Conservation (phyloP, 2,888 invertebrate genomes). For the Zaprionus obscuricornis region DNA sequence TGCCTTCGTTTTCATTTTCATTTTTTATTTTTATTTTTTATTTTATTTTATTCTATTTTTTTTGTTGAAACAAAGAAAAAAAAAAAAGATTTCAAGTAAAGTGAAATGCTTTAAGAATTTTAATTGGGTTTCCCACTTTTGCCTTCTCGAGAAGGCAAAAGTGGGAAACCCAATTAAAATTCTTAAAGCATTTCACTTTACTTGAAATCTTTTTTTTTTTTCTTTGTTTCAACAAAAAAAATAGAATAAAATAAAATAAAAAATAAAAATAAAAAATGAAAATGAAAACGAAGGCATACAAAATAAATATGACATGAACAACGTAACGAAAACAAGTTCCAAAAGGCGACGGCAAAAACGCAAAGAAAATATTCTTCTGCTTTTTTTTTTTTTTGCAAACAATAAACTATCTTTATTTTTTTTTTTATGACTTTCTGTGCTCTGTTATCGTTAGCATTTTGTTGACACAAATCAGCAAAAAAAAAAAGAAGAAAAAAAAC, state of each 20-base stretch:
- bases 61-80: slow-evolving; percentile 7
- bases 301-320: too few relatives aligned
- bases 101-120: slow-evolving; percentile 71
- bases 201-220: slow-evolving; percentile 42
- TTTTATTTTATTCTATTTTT: too few relatives aligned
- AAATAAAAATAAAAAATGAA: neutral
- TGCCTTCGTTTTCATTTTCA: too few relatives aligned
- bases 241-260: too few relatives aligned
- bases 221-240: slow-evolving; percentile 9
- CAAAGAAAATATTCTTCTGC: too few relatives aligned
- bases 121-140: slow-evolving; percentile 71
- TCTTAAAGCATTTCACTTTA: slow-evolving; percentile 68
- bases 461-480: slow-evolving; percentile 44
- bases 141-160: slow-evolving; percentile 61
- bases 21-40: neutral
- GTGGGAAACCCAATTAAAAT: slow-evolving; percentile 71
- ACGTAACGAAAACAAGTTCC: too few relatives aligned
- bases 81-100: slow-evolving; percentile 51
- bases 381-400: neutral
- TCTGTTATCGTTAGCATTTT: slow-evolving; percentile 12
- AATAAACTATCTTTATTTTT: slow-evolving; percentile 16
- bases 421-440: slow-evolving; percentile 32
- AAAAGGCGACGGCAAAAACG: slow-evolving; percentile 70
- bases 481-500: too few relatives aligned
- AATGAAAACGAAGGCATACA: too few relatives aligned